Base-by-base conservation (phyloP, 2,888 invertebrate species). In the Synergus itoensis region DNA sequence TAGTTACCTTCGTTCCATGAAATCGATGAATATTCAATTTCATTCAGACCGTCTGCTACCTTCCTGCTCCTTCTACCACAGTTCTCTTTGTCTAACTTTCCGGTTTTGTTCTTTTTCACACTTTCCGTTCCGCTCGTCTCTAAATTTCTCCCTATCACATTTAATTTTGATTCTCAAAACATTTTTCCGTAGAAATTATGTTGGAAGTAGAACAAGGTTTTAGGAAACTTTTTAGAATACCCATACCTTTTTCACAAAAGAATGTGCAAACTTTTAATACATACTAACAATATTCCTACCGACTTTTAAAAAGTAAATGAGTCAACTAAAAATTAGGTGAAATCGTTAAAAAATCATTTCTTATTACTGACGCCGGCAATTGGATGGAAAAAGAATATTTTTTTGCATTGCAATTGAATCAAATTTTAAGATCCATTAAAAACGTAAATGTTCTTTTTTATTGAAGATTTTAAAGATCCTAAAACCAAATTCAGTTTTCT, bases 21-120 rank as follows among this genome's bases (percentile, higher is more conserved):
- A 83, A 79, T 79, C 82, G 77, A 83, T 87, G 88, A 87, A 87
- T 88, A 87, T 87, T 84, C 83, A 82, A 79, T 80, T 83, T 79
- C 41, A 65, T 78, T 80, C 79, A 65, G 79, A 78, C 40, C 75
- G 45, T 78, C 76, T 60, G 36, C 77, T 63, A 48, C 21, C 43
- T 45, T 48, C 40, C 77, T 65, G 57, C 48, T 80, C 80, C 63
- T 65, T 78, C 53, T 40, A n/a, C 18, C 28, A 76, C 65, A 77
- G 18, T 69, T 69, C 76, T 45, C 48, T 77, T 36, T 63, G 21
- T 79, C 79, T 57, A 53, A 67, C 67, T 75, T 77, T 67, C 12
- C 76, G 81, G 77, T 75, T 79, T 77, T 63, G 75, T 40, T 75
- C 62, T 45, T 21, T 65, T 18, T 40, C 36, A 28, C 40, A 64